phyloP scores from a whole-genome alignment of 2,797 vertebrate genomes.

The Paramormyrops hopkinsi region DNA sequence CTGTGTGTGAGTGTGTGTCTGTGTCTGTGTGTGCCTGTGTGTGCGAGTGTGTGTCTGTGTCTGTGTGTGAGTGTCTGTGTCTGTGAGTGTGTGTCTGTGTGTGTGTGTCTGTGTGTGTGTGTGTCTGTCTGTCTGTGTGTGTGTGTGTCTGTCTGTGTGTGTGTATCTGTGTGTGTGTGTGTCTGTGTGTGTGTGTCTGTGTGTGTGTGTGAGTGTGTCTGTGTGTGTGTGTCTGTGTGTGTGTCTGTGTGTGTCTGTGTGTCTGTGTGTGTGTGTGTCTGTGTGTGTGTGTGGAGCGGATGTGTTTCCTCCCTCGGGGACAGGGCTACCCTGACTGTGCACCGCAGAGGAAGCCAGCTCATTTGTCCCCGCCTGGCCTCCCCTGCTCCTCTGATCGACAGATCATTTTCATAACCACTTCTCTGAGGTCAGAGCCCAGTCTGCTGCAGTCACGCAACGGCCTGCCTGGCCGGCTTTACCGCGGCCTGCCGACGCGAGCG shows the following conservation, averaged over 20 bases:
- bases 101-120: too few relatives aligned
- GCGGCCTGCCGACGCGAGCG: slow-evolving; percentile 35
- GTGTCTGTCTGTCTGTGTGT: background rate
- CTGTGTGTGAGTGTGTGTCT: background rate
- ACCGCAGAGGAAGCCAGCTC: slow-evolving; percentile 26
- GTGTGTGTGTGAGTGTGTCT: background rate
- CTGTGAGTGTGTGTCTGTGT: background rate
- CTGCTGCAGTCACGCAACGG: slow-evolving; percentile 60
- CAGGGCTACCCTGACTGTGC: background rate
- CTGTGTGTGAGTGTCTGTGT: background rate
- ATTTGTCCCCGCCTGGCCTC: slow-evolving; percentile 58
- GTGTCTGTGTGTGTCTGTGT: background rate
- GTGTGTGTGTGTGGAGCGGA: background rate
- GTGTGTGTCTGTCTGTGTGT: background rate
- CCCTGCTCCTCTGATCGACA: slow-evolving; percentile 53
- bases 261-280: background rate
- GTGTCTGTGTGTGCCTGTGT: background rate
- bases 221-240: too few relatives aligned
- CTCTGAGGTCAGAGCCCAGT: slow-evolving; percentile 41
- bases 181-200: too few relatives aligned
- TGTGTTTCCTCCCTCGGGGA: background rate
- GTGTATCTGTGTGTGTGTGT: background rate
- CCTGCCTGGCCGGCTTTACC: slow-evolving; percentile 44
- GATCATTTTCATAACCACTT: slow-evolving; percentile 65
- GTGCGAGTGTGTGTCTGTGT: background rate